Conservation (phyloP, 2,113 vertebrate genomes). For the Eulacestoma nigropectus region DNA sequence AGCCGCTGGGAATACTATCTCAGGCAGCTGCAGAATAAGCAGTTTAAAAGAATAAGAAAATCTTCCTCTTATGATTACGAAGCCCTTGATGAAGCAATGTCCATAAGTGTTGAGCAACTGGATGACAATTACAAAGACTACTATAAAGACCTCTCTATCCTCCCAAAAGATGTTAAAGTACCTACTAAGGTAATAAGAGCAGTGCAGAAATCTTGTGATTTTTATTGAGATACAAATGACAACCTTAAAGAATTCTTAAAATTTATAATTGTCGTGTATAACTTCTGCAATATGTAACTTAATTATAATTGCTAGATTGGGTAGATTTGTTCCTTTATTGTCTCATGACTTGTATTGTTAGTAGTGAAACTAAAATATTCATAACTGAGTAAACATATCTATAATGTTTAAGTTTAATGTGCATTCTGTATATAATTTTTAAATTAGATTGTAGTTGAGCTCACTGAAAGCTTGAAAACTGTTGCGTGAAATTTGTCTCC, state of each 20-base stretch:
- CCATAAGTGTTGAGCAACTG: slow-evolving; percentile 91
- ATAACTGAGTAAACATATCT: neutral
- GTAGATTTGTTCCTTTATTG: neutral
- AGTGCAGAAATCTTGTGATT: neutral
- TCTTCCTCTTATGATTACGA: slow-evolving; percentile 97
- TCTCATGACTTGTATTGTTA: neutral
- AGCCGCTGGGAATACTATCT: slow-evolving; percentile 94
- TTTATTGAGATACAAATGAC: neutral
- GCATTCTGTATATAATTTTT: neutral
- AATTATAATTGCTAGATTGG: neutral
- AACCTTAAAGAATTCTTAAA: neutral
- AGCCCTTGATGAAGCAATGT: slow-evolving; percentile 97
- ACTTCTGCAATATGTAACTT: neutral
- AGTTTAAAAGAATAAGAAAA: slow-evolving; percentile 93
- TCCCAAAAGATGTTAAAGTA: slow-evolving; percentile 91
- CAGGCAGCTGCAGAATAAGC: slow-evolving; percentile 87
- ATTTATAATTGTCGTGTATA: neutral
- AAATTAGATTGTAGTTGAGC: neutral
- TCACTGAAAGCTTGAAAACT: neutral
- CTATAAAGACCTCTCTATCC: slow-evolving; percentile 88
- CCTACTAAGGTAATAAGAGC: slow-evolving; percentile 83
- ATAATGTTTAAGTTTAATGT: neutral
- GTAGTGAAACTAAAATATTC: neutral
- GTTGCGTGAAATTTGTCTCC: neutral
- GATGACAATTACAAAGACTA: slow-evolving; percentile 79